Evolutionary conservation across 2,888 invertebrate species (phyloP).

Genomic region (Drosophila incognita): DNA sequence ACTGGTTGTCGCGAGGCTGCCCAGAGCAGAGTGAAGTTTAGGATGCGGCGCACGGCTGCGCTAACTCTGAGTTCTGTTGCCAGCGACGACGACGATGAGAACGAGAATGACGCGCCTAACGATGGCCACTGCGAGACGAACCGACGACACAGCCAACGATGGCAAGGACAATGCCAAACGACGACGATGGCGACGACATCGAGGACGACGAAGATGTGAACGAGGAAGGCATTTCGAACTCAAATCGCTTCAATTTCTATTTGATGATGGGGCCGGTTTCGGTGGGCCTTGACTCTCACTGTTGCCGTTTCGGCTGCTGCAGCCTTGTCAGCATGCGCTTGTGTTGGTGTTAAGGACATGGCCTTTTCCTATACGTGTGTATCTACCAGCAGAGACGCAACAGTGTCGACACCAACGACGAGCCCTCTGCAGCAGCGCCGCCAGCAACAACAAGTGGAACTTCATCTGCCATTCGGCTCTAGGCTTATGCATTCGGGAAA

Average conservation of each 20-base stretch:
- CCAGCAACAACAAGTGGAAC: slow-evolving; percentile 70
- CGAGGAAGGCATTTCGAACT: slow-evolving; percentile 44
- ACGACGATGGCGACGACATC: slow-evolving; percentile 36
- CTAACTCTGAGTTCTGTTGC: slow-evolving; percentile 46
- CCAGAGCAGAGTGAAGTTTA: slow-evolving; percentile 48
- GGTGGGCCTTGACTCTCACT: slow-evolving; percentile 8
- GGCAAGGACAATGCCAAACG: slow-evolving; percentile 25
- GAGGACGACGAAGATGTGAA: slow-evolving; percentile 13
- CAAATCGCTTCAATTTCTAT: slow-evolving; percentile 60
- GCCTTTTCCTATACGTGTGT: slow-evolving; percentile 51
- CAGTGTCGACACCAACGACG: slow-evolving; percentile 48
- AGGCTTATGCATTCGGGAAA: slow-evolving; percentile 53
- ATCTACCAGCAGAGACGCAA: slow-evolving; percentile 61
- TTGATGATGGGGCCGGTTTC: slow-evolving; percentile 14
- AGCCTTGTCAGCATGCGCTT: slow-evolving; percentile 50
- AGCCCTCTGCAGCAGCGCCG: slow-evolving; percentile 13
- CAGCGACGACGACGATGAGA: slow-evolving; percentile 73
- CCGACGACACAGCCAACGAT: slow-evolving; percentile 12
- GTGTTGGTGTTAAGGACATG: slow-evolving; percentile 71
- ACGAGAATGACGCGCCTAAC: slow-evolving; percentile 63
- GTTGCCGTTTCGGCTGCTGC: slow-evolving; percentile 33
- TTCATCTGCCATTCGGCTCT: slow-evolving; percentile 60
- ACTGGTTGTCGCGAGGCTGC: slow-evolving; percentile 75
- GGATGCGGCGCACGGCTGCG: slow-evolving; percentile 38
- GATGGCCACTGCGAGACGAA: slow-evolving; percentile 31